Conservation (phyloP, 1,140 invertebrate genomes). For the Branchinecta lindahli region DNA sequence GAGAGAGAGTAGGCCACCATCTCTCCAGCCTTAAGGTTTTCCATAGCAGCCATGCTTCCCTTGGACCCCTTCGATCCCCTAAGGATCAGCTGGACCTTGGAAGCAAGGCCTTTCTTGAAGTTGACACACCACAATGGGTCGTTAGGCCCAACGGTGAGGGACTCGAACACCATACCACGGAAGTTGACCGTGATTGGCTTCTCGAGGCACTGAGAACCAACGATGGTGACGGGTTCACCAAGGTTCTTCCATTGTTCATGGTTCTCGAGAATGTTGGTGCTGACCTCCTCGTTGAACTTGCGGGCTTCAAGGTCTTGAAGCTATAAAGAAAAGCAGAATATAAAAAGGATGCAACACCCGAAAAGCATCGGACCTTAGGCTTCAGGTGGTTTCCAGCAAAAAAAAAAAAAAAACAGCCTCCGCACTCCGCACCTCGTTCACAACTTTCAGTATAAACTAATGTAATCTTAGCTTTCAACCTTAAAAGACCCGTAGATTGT, state of each 20-base stretch:
- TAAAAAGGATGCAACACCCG: too few relatives aligned
- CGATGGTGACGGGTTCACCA: conserved; percentile 14
- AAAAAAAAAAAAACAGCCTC: too few relatives aligned
- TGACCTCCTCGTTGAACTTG: not conserved
- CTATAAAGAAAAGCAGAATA: not conserved
- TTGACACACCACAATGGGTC: conserved; percentile 20
- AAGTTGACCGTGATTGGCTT: conserved; percentile 18
- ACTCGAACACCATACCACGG: conserved; percentile 11
- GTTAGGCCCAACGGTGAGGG: conserved; percentile 14
- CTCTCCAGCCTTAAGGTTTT: not conserved
- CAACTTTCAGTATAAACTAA: too few relatives aligned
- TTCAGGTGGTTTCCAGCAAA: too few relatives aligned
- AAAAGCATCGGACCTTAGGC: too few relatives aligned
- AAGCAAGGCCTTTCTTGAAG: conserved; percentile 17
- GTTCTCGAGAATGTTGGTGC: not conserved
- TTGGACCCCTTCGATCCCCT: not conserved
- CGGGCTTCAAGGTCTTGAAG: not conserved
- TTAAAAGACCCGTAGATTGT: too few relatives aligned
- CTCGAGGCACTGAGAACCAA: conserved; percentile 14
- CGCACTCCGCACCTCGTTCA: too few relatives aligned
- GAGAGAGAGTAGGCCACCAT: not conserved
- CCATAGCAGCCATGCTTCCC: conserved; percentile 3
- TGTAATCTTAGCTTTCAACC: too few relatives aligned
- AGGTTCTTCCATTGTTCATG: not conserved
- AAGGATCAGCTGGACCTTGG: conserved; percentile 19